Evolutionary conservation across 2,888 invertebrate genomes (phyloP), one percentile per base, ranked within the genome.

Genomic region (Papilio gigon): DNA sequence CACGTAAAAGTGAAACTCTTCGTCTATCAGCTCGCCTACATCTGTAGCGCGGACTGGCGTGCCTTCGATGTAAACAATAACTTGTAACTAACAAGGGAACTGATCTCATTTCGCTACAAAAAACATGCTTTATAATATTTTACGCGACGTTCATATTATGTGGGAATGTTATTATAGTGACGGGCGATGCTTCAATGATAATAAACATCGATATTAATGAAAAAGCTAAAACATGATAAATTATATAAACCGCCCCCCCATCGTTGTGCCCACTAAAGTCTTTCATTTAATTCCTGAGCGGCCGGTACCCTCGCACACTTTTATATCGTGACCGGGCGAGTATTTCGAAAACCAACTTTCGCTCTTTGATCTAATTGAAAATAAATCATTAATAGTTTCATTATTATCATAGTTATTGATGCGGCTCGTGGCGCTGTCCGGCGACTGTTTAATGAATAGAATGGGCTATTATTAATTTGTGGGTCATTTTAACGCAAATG

Each of bases 41-140:
- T 66, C 65, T 66, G 40, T 30, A 33, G n/a, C 33, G 65, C 20
- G 44, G 30, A 22, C 22, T 66, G 47, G 59, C 65, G 59, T 47
- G 65, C 65, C 35, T 59, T 47, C 35, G 58, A 65, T 35, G 30
- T 66, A 59, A 66, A 66, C 59, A 66, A 66, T 66, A 59, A 66
- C 33, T 59, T 25, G 33, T 12, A n/a, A 59, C 33, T 40, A 60
- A 66, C 25, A 59, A 33, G 47, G 59, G 44, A 59, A 66, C 35
- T 66, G 44, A 35, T 47, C 65, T 59, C 44, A 59, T 66, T 66
- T 33, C 35, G 35, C 22, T 35, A 8, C 35, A 35, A 65, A 58
- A 42, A 66, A 44, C 65, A 25, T 66, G 40, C 35, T 59, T 59
- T 35, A 35, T 44, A 65, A 58, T 59, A 59, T 35, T 53, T 30